Percentiles rank a stretch among this genome's conserved stretches.
Conservation (phyloP, 1,140 invertebrate species). For the Dinothrombium tinctorium region DNA sequence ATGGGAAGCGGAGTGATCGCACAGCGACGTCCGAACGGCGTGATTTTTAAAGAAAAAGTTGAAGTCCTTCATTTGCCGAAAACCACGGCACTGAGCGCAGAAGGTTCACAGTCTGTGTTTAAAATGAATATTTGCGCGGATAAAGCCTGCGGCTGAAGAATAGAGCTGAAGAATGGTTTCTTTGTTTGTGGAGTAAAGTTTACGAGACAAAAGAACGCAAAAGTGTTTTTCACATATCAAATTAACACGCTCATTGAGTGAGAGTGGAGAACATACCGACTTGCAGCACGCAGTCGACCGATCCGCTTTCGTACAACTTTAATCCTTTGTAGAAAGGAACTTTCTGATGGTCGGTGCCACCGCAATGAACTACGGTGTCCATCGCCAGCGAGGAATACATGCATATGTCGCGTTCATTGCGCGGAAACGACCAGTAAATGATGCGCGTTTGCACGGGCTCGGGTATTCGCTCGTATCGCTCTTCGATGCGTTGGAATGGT, state of each 20-base stretch:
- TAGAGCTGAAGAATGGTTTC: too few relatives aligned
- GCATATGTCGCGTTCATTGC: constrained; percentile 59
- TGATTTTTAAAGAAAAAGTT: too few relatives aligned
- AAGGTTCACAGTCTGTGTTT: too few relatives aligned
- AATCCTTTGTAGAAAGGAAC: constrained; percentile 60
- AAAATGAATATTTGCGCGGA: too few relatives aligned
- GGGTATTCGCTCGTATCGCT: constrained; percentile 47
- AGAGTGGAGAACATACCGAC: constrained; percentile 70
- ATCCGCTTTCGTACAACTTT: constrained; percentile 47
- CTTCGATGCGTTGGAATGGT: constrained; percentile 61
- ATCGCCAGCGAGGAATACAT: constrained; percentile 61
- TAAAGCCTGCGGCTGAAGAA: too few relatives aligned
- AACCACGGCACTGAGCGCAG: too few relatives aligned
- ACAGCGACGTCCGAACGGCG: too few relatives aligned
- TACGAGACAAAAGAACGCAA: too few relatives aligned
- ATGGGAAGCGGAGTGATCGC: too few relatives aligned
- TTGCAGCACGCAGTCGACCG: constrained; percentile 59
- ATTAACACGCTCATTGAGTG: neutral
- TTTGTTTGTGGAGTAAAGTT: too few relatives aligned
- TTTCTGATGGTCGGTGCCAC: constrained; percentile 32
- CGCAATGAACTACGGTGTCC: constrained; percentile 16
- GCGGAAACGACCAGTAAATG: constrained; percentile 65
- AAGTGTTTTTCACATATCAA: too few relatives aligned
- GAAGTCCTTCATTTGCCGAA: too few relatives aligned
- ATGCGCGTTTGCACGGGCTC: constrained; percentile 62